Evolutionary conservation across 2,797 vertebrate genomes (phyloP).

Genomic region (Thalassophryne amazonica): DNA sequence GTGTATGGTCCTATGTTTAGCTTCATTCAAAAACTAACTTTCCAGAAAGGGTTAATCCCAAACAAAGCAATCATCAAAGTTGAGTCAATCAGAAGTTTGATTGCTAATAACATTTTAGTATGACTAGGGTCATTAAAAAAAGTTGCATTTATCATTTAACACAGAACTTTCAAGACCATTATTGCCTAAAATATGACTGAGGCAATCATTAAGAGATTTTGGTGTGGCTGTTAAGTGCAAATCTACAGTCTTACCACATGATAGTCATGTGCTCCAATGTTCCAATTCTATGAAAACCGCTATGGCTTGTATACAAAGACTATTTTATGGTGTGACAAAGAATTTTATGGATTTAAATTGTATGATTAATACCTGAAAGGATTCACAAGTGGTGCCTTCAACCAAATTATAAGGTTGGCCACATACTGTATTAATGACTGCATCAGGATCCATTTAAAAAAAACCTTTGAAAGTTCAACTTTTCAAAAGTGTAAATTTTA

Average conservation of each 20-base stretch:
- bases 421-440: conserved; percentile 23
- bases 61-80: too few relatives aligned
- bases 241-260: conserved; percentile 27
- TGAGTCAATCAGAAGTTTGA: too few relatives aligned
- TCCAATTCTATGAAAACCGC: conserved; percentile 29
- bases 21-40: too few relatives aligned
- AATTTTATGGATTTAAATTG: conserved; percentile 23
- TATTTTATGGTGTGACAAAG: conserved; percentile 24
- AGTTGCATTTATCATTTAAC: too few relatives aligned
- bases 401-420: neutral
- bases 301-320: conserved; percentile 24
- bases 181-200: conserved; percentile 41
- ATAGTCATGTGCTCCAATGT: conserved; percentile 25
- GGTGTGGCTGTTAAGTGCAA: conserved; percentile 26
- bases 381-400: conserved; percentile 16
- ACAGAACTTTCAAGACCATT: conserved; percentile 14
- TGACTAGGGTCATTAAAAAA: too few relatives aligned
- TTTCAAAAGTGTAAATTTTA: conserved; percentile 15
- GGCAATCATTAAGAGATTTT: conserved; percentile 31
- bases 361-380: conserved; percentile 15
- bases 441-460: conserved; percentile 9
- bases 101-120: too few relatives aligned
- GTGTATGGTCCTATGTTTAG: too few relatives aligned
- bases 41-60: too few relatives aligned
- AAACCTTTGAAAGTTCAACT: conserved; percentile 8